Conservation (phyloP, 2,888 invertebrate genomes). For the Julus scandinavius region DNA sequence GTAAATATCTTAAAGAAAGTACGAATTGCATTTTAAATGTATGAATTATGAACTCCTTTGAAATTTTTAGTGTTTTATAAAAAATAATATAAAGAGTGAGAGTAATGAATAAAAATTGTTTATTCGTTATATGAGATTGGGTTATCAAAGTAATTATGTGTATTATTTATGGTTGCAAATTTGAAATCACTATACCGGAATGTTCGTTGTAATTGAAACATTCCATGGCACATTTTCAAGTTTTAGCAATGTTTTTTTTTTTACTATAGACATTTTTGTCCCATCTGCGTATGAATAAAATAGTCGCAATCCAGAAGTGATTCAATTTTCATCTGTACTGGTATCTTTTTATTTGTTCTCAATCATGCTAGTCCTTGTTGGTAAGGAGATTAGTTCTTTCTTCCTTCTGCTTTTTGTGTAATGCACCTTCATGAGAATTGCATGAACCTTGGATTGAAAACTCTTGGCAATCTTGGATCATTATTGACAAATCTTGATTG, state of each 20-base stretch:
- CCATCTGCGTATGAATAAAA: background rate
- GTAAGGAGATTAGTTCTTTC: background rate
- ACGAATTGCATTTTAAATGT: too few relatives aligned
- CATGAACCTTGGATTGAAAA: background rate
- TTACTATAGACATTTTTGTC: background rate
- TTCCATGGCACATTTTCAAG: too few relatives aligned
- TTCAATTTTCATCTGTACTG: background rate
- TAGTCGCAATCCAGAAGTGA: background rate
- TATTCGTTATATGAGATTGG: too few relatives aligned
- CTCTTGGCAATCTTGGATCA: background rate
- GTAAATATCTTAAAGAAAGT: too few relatives aligned
- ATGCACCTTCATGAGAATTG: background rate
- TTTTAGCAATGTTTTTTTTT: background rate
- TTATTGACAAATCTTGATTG: constrained; percentile 12
- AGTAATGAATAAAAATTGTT: too few relatives aligned
- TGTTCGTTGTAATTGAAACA: too few relatives aligned
- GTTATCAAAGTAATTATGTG: too few relatives aligned
- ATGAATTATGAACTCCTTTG: too few relatives aligned
- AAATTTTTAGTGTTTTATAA: too few relatives aligned
- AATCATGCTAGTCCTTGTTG: background rate
- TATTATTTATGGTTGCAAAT: too few relatives aligned
- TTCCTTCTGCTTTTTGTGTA: background rate
- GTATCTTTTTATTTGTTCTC: background rate
- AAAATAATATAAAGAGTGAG: too few relatives aligned
- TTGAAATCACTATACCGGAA: too few relatives aligned